phyloP scores from a whole-genome alignment of 2,113 vertebrate genomes.

The Calyptomena viridis region DNA sequence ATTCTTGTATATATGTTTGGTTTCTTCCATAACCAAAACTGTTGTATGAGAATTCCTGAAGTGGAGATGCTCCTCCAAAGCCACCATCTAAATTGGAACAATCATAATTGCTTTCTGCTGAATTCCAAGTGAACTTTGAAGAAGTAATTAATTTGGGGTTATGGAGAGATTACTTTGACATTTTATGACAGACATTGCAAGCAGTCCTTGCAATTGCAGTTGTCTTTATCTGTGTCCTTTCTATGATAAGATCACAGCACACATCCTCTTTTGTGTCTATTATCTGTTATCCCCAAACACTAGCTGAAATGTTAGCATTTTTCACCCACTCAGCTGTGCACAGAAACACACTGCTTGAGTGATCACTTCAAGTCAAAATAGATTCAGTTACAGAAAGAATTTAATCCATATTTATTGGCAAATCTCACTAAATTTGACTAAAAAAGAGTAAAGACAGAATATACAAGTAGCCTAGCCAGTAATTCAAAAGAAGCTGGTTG shows the following conservation, averaged over 20 bases:
- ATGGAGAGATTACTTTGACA: not conserved
- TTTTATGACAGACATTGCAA: not conserved
- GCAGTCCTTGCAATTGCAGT: not conserved
- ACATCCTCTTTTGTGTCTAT: not conserved
- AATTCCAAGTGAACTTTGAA: not conserved
- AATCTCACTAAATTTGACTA: not conserved
- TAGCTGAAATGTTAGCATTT: not conserved
- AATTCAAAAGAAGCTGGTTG: not conserved
- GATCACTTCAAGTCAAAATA: not conserved
- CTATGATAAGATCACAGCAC: not conserved
- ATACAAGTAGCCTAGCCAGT: not conserved
- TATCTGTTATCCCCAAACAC: not conserved
- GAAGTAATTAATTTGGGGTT: not conserved
- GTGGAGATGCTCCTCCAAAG: not conserved
- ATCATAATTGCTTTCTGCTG: not conserved
- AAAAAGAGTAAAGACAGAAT: not conserved
- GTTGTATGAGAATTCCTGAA: not conserved
- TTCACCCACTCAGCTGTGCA: not conserved
- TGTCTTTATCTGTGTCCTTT: not conserved
- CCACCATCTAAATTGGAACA: not conserved
- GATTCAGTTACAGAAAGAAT: not conserved
- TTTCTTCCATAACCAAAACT: not conserved
- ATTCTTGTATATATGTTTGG: accelerated
- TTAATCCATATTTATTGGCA: not conserved
- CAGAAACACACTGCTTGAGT: not conserved